Base-by-base conservation (phyloP, 2,797 vertebrate species). In the Orestias chungarensis region DNA sequence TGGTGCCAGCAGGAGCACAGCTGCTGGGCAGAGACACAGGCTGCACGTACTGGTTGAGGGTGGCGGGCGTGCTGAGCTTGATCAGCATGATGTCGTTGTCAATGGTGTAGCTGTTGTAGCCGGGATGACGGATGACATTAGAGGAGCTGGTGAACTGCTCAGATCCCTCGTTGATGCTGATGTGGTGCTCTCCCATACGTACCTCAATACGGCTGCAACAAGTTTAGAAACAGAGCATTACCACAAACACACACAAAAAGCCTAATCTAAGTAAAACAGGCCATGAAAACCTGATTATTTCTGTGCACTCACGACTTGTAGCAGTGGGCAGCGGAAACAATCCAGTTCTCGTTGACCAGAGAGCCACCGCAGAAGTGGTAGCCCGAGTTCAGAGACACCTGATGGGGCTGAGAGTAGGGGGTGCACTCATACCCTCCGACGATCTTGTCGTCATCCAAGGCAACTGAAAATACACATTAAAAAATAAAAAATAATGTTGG, bases 21-120 rank as follows among this genome's bases (percentile, higher is more conserved):
- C 76, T 80, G 4, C 17, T 91, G 46, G 96, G 95, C 64, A 96
- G 91, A 80, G 91, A 0, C 54, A 97, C 1, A 1, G 94, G 57
- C 75, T 94, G 84, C 64, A 97, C 93, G 0, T 90, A 88, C 0
- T 10, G 0, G 74, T 87, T 96, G 78, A 97, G 69, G 27, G 0
- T 47, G 67, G 94, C 95, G 1, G 95, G 69, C 1, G 11, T 44
- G 78, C 91, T 85, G 79, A 97, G 89, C 85, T 94, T 95, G 88
- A 97, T 93, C 87, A 96, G 93, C 95, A 96, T 96, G 86, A 97
- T 87, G 89, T 97, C 96, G 1, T 95, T 96, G 91, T 95, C 38
- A 7, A 96, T 85, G 5, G 42, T 83, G 1, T 6, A 64, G 35
- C 90, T 0, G 43, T 35, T 86, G 44, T 86, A 95, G 1, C 14